Evolutionary conservation across 2,888 invertebrate species (phyloP).

Genomic region (Meloe dianella): DNA sequence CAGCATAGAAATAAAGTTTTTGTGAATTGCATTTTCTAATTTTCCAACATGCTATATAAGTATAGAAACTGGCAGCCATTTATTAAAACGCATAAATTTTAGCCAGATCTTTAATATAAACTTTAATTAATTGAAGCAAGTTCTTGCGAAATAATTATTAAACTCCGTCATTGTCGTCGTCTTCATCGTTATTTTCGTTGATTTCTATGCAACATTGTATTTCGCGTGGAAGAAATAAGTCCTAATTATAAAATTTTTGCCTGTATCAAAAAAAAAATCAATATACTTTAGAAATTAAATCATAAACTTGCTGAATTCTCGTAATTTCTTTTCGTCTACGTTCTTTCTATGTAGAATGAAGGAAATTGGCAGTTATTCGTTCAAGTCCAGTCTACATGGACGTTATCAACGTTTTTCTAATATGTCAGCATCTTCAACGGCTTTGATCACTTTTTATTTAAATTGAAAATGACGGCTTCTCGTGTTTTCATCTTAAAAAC

Average conservation of each 20-base stretch:
- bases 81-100: conserved; percentile 38
- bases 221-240: not conserved
- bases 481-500: not conserved
- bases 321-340: not conserved
- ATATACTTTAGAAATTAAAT: not conserved
- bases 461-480: not conserved
- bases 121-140: conserved; percentile 38
- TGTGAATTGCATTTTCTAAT: conserved; percentile 35
- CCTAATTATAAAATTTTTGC: too few species aligned
- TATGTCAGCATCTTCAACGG: not conserved
- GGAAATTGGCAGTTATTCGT: conserved; percentile 3
- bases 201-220: not conserved
- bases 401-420: not conserved
- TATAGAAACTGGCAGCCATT: conserved; percentile 27
- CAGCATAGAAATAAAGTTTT: conserved; percentile 15
- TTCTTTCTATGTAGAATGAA: not conserved
- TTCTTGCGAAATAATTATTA: conserved; percentile 33
- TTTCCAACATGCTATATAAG: conserved; percentile 28
- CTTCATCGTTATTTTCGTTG: not conserved
- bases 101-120: conserved; percentile 37
- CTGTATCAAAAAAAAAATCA: not conserved
- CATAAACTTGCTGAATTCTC: not conserved
- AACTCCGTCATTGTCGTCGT: not conserved
- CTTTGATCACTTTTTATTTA: not conserved
- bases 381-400: not conserved